A percentile compares a stretch with the other conserved stretches of the same genome.
Conservation (phyloP, 2,797 vertebrate species). For the Onychomys leucogaster region DNA sequence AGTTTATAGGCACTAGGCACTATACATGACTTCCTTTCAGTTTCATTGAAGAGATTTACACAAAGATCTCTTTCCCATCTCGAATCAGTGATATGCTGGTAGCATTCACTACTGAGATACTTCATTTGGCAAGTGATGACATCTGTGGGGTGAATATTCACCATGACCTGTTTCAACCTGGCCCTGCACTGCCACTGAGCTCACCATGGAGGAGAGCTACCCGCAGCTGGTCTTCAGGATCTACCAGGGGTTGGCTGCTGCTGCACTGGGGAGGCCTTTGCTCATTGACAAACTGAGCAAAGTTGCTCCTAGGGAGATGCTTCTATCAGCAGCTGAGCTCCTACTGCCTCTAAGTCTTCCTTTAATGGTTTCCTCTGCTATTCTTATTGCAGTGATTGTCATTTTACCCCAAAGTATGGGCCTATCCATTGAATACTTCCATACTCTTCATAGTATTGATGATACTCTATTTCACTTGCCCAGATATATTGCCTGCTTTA, state of each 20-base stretch:
- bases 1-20: not conserved
- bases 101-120: conserved; percentile 33
- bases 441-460: not conserved
- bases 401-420: not conserved
- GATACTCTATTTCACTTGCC: not conserved
- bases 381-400: not conserved
- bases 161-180: not conserved
- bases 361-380: not conserved
- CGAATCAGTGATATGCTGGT: not conserved
- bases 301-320: not conserved
- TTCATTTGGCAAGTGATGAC: conserved; percentile 34
- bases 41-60: conserved; percentile 42
- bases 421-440: not conserved
- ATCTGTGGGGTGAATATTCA: conserved; percentile 18
- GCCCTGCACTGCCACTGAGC: not conserved
- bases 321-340: not conserved
- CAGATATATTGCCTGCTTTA: not conserved
- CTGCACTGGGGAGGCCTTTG: not conserved
- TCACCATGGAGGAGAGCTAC: not conserved
- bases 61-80: not conserved
- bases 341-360: not conserved
- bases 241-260: not conserved
- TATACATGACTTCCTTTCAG: not conserved
- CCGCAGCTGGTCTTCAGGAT: not conserved
- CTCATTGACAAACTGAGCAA: not conserved